Base-by-base conservation (phyloP, 1,140 invertebrate genomes). In the Procambarus clarkii region DNA sequence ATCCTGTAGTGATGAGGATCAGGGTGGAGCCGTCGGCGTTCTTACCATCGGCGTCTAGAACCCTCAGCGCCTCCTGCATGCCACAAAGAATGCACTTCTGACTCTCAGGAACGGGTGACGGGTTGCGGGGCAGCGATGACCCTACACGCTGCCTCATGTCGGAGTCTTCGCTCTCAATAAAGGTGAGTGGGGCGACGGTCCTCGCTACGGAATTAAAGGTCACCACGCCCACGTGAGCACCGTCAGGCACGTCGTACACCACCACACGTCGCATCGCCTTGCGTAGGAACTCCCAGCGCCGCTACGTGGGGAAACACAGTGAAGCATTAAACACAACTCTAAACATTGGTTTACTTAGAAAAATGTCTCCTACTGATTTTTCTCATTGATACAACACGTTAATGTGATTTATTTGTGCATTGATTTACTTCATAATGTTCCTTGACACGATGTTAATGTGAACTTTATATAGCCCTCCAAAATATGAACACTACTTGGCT, bases 211-310 rank as follows among this genome's bases (percentile, higher is more conserved):
- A 92, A 71, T 91, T 80, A 82, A 92, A 92, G 76, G 89, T 91
- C 21, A 92, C 92, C 58, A 92, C 82, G 9, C 87, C 88, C 15
- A 92, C 88, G 79, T 91, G 88, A 2, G 92, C 82, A 24, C 88
- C 77, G 71, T 91, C 81, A 18, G 92, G 92, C 0, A 92, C 85
- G 44, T 92, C 92, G 89, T 92, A 92, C 24, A 91, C 89, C n/a
- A 92, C 90, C 48, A 92, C 92, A 34, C 92, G 89, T 69, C 92
- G 86, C 79, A 92, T 87, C 11, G 92, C 92, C 76, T 92, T 92
- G 18, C 92, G 69, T 34, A 92, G 88, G 60, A 91, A 92, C 74
- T 92, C 92, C 92, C 92, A 92, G 44, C 92, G 92, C 21, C 89
- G 86, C 92, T 92, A 89, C 50, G 9, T 9, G 50, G 9, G 9